A percentile compares a stretch with the other conserved stretches of the same genome.
Evolutionary conservation across 2,888 invertebrate genomes (phyloP).

Genomic region (Plagiodera versicolora): DNA sequence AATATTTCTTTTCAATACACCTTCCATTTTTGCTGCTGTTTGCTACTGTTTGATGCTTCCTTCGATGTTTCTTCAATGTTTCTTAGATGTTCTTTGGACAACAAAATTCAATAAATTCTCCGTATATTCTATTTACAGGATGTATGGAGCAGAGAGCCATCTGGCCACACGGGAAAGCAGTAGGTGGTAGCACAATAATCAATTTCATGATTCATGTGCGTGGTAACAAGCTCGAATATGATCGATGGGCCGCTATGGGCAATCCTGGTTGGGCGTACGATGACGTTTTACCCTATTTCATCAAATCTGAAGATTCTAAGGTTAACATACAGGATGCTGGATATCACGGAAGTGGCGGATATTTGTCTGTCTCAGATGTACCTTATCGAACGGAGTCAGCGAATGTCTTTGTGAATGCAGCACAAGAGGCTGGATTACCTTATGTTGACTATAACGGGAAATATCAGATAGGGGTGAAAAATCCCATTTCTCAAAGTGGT

Average conservation of each 20-base stretch:
- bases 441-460: slow-evolving; percentile 71
- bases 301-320: slow-evolving; percentile 50
- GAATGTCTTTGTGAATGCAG: slow-evolving; percentile 63
- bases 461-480: slow-evolving; percentile 62
- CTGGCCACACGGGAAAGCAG: slow-evolving; percentile 18
- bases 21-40: no score
- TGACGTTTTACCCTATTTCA: slow-evolving; percentile 55
- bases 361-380: slow-evolving; percentile 49
- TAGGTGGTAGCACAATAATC: slow-evolving; percentile 74
- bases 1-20: no score
- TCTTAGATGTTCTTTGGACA: no score
- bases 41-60: no score
- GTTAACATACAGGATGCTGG: slow-evolving; percentile 39
- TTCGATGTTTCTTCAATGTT: no score
- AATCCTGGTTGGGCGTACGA: slow-evolving; percentile 60
- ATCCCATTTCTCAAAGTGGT: no score
- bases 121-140: background rate
- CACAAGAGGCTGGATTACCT: slow-evolving; percentile 66
- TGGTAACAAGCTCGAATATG: slow-evolving; percentile 69
- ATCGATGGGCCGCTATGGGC: slow-evolving; percentile 64
- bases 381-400: slow-evolving; percentile 54
- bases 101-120: no score
- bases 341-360: slow-evolving; percentile 52
- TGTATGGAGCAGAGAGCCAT: slow-evolving; percentile 5
- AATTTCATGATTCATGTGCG: slow-evolving; percentile 80